phyloP scores from a whole-genome alignment of 92 coral and sea anemone genomes.

The Zoanthus sansibaricus region DNA sequence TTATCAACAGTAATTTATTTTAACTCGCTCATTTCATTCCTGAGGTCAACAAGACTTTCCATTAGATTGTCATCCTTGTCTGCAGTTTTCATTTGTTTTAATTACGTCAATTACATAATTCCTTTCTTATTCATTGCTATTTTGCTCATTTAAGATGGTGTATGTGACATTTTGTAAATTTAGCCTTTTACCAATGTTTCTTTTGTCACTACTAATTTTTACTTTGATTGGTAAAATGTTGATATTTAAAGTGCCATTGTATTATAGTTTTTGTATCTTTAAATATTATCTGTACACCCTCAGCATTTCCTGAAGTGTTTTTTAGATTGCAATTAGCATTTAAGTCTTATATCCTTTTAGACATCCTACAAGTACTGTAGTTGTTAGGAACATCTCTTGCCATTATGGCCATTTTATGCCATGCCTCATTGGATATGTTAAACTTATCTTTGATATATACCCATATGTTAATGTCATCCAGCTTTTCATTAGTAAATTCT shows the following conservation, averaged over 20 bases:
- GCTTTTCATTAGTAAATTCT: conserved; percentile 14
- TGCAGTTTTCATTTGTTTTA: conserved; percentile 52
- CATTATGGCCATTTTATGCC: conserved; percentile 34
- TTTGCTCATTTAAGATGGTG: conserved; percentile 7
- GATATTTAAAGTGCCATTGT: no score
- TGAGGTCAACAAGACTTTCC: conserved; percentile 23
- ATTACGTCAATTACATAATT: conserved; percentile 65
- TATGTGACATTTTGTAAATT: background rate
- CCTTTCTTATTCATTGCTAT: conserved; percentile 51
- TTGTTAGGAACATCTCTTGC: no score
- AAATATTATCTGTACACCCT: background rate
- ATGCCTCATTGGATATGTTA: conserved; percentile 25
- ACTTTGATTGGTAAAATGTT: no score
- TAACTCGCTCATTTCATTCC: conserved; percentile 2
- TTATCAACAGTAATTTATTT: background rate
- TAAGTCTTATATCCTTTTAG: no score
- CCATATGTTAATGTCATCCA: conserved; percentile 43
- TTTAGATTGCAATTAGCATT: no score
- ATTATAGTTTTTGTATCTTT: background rate
- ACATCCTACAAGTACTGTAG: no score
- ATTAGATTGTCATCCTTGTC: background rate
- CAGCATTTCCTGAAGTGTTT: background rate
- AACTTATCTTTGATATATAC: conserved; percentile 39
- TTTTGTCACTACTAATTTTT: background rate
- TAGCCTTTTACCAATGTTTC: background rate